Percentiles rank a stretch among this genome's conserved stretches.
These are phyloP conservation scores for Holocentrus rufus DNA, from an alignment of 2,797 vertebrate genomes.

Conservation along the genomic window DNA sequence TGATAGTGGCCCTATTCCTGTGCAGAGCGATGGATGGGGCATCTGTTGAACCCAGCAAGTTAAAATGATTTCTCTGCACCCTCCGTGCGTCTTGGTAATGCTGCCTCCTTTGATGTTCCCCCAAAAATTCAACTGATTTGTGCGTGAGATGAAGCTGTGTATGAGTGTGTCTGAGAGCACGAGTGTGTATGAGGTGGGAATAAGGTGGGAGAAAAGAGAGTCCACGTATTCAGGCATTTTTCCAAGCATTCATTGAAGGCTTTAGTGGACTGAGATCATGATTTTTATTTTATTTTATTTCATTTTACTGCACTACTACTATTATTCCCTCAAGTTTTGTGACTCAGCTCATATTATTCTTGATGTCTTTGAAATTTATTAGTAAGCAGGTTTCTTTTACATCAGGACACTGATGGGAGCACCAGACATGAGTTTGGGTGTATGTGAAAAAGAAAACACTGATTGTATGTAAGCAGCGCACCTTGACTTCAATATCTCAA, in stretches of 20 bases:
- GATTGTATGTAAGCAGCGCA: too few species aligned
- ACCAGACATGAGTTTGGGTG: too few species aligned
- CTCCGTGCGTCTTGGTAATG: slow-evolving; percentile 30
- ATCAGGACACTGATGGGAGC: too few species aligned
- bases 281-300: background rate
- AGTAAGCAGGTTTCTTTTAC: too few species aligned
- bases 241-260: slow-evolving; percentile 21
- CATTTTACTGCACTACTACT: background rate
- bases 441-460: too few species aligned
- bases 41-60: slow-evolving; percentile 65
- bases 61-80: slow-evolving; percentile 55
- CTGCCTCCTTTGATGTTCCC: slow-evolving; percentile 61
- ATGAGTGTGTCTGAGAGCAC: background rate
- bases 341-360: background rate
- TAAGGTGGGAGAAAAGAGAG: slow-evolving; percentile 28
- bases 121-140: slow-evolving; percentile 63
- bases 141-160: slow-evolving; percentile 40
- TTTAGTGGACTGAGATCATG: background rate
- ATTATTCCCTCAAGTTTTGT: slow-evolving; percentile 3
- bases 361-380: too few species aligned
- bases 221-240: slow-evolving; percentile 28
- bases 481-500: too few species aligned
- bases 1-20: background rate
- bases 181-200: slow-evolving; percentile 32
- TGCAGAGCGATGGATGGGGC: slow-evolving; percentile 43